Base-by-base conservation (phyloP, 2,113 vertebrate genomes). In the Perca flavescens region DNA sequence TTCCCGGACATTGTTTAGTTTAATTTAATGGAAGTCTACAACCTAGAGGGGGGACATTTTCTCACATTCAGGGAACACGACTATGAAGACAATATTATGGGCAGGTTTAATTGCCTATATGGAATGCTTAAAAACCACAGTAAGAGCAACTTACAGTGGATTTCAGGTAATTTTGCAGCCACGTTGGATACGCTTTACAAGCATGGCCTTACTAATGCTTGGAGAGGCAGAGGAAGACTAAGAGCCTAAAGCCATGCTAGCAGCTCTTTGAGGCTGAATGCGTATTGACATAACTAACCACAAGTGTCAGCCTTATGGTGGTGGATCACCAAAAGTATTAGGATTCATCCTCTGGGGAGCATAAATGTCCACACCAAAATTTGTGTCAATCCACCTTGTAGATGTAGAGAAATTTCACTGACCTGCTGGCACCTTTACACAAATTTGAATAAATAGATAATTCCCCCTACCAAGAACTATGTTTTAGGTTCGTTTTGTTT, bases 1-100 rank as follows among this genome's bases (percentile, higher is more conserved):
- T 91, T 79, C 75, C 11, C 4, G n/a, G 64, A 82, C 74, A 80
- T 87, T 90, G 79, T 89, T 88, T 82, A 34, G 79, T 89, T 88
- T 82, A 34, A 72, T 80, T 86, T 90, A 91, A 86, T 87, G 72
- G 64, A 77, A 65, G 64, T 61, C 40, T 82, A 70, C 63, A 53
- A 15, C 80, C 79, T 77, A 3, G 5, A 36, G 65, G 62, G 64
- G 34, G n/a, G 58, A 2, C 0, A 61, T 88, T 80, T 71, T 56
- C 69, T 64, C 66, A 78, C 66, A 69, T 83, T 80, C 28, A 62
- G 54, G 58, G 78, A 88, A 80, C 64, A 49, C 68, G 74, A 40
- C 84, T 28, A 68, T 88, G 80, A 89, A 86, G 71, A 62, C 75
- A 89, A 92, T 86, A 85, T 83, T 82, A 81, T 22, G 73, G 72